Conservation (phyloP, 2,113 vertebrate species). For the Neoarius graeffei region DNA sequence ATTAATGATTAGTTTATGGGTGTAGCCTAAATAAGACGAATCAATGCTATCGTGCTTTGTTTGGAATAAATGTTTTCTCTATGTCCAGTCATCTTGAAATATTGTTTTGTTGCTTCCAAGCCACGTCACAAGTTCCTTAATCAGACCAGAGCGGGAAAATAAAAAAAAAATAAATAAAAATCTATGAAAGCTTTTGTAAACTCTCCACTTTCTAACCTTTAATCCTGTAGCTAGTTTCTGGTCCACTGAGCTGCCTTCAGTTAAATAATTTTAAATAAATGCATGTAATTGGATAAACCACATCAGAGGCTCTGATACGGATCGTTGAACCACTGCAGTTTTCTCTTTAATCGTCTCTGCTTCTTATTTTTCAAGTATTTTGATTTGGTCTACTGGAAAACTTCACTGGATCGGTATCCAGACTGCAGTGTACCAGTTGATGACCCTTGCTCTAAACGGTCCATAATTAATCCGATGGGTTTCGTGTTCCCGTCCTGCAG, state of each 20-base stretch:
- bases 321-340: not conserved
- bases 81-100: no score
- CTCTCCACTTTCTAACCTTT: not conserved
- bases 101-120: not conserved
- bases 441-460: not conserved
- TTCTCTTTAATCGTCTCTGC: not conserved
- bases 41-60: no score
- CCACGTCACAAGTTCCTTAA: not conserved
- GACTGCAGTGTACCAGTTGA: not conserved
- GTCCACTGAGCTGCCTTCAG: not conserved
- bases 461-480: not conserved
- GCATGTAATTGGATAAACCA: not conserved
- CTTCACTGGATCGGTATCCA: not conserved
- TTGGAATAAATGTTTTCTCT: no score
- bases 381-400: not conserved
- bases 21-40: no score
- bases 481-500: slow-evolving; percentile 61
- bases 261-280: not conserved
- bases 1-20: no score
- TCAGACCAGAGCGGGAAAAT: not conserved
- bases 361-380: not conserved
- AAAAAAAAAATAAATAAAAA: not conserved
- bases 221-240: not conserved
- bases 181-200: not conserved
- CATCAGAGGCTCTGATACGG: not conserved